Evolutionary conservation across 1,140 invertebrate species (phyloP), one percentile per base, ranked within the genome.

Genomic region (Ditylenchus dipsaci): DNA sequence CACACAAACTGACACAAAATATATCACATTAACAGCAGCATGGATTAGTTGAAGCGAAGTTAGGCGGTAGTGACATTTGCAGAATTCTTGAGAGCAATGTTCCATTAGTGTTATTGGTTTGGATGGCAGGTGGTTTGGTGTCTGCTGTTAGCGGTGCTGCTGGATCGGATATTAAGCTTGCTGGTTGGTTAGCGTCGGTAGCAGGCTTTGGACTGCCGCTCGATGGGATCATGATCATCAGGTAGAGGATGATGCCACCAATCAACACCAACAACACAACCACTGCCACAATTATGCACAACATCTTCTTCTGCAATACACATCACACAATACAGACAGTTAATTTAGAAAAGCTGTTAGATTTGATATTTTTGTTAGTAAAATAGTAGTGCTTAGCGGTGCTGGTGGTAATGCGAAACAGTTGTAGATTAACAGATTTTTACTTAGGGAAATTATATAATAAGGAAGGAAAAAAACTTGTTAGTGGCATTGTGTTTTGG

Each of bases 271-370:
- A 29, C n/a, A 82, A 38, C 21, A 80, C 62, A 19, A 81, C 67
- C 26, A 76, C 43, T 27, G 77, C 47, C 17, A 68, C 58, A 17
- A 76, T 57, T 42, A 80, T 68, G 56, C 78, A 75, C 63, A 64
- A 74, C 56, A 81, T 76, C 67, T 81, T 81, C 76, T 79, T 81
- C 79, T 81, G 67, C 26, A 78, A 71, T 21, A 61, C 21, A 67
- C 13, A 60, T 26, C 33, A 53, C 65, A 29, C n/a, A 3, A 53
- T 53, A 7, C 15, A 53, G 33, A 38, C 33, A 38, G 11, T 38
- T 38, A 38, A 38, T 38, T 5, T 5, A 38, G 11, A 5, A 38
- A 38, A 38, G 33, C 33, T 38, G 33, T 38, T 38, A 38, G 11
- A 38, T 38, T n/a, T n/a, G n/a, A 38, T 38, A 3, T 38, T 5